Conservation (phyloP, 1,140 invertebrate genomes). For the Pentalonia nigronervosa region DNA sequence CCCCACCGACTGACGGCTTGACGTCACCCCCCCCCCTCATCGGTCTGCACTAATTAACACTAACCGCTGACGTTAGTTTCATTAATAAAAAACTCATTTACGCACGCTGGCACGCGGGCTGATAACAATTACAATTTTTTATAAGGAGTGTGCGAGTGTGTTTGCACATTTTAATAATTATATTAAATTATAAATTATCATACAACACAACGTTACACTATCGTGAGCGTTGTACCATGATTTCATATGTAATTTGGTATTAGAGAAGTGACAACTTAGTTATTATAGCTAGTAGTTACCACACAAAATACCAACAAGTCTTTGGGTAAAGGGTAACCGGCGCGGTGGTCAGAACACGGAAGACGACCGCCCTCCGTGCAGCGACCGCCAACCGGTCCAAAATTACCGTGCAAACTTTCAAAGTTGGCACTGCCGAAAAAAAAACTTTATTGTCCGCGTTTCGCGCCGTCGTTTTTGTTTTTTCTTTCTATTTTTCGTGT, state of each 20-base stretch:
- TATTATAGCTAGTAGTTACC: not conserved
- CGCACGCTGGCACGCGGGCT: not conserved
- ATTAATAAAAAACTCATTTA: slow-evolving; percentile 46
- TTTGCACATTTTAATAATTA: not conserved
- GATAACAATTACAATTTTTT: slow-evolving; percentile 1
- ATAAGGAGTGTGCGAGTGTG: not conserved
- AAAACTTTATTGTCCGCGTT: slow-evolving; percentile 53
- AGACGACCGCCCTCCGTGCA: not conserved
- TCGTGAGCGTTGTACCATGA: not conserved
- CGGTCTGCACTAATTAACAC: slow-evolving; percentile 44
- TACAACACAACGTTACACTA: not conserved
- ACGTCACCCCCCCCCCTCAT: no score
- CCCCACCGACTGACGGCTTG: not conserved
- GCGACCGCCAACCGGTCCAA: not conserved
- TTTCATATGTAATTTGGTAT: not conserved
- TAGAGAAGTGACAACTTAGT: not conserved
- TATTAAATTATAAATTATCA: not conserved
- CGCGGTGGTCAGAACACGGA: not conserved
- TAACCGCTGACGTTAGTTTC: not conserved
- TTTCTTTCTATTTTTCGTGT: not conserved
- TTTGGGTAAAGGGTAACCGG: not conserved
- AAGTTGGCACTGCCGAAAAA: slow-evolving; percentile 58
- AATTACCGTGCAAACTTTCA: slow-evolving; percentile 58
- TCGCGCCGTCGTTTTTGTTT: not conserved
- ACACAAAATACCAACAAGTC: not conserved